Evolutionary conservation across 2,888 invertebrate genomes (phyloP).

Genomic region (Pilophorus perplexus): DNA sequence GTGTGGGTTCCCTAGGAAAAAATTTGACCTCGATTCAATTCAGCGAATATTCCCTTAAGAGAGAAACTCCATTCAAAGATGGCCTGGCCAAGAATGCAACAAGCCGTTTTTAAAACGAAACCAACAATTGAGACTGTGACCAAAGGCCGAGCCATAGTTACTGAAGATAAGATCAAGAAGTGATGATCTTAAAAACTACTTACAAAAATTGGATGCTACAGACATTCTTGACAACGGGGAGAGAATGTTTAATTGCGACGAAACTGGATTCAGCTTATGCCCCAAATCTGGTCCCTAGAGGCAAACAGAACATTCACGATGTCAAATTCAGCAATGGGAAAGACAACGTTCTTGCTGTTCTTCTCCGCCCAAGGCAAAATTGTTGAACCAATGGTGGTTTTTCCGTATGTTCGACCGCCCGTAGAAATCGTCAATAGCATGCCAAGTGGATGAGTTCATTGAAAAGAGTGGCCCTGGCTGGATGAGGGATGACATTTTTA

Average conservation of each 20-base stretch:
- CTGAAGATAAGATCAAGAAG: constrained; percentile 48
- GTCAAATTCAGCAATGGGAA: constrained; percentile 45
- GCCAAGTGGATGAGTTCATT: constrained; percentile 45
- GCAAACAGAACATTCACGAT: no score
- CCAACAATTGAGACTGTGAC: constrained; percentile 43
- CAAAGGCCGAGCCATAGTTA: constrained; percentile 49
- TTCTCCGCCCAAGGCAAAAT: constrained; percentile 49
- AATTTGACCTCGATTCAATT: background rate
- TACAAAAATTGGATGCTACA: constrained; percentile 27
- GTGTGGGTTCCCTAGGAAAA: constrained; percentile 16
- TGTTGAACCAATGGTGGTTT: constrained; percentile 45
- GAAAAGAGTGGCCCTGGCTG: constrained; percentile 46
- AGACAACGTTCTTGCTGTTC: constrained; percentile 32
- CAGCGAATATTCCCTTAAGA: background rate
- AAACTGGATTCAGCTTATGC: constrained; percentile 50
- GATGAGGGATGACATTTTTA: constrained; percentile 47
- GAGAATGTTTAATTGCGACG: constrained; percentile 52
- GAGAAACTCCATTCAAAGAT: constrained; percentile 12
- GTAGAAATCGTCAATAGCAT: constrained; percentile 36
- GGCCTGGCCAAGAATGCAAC: constrained; percentile 3
- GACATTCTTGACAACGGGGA: constrained; percentile 49
- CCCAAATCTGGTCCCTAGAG: constrained; percentile 51
- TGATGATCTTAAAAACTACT: constrained; percentile 50
- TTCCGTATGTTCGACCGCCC: constrained; percentile 45
- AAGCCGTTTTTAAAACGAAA: no score